Conservation (phyloP, 2,113 vertebrate genomes). For the Archilochus colubris region DNA sequence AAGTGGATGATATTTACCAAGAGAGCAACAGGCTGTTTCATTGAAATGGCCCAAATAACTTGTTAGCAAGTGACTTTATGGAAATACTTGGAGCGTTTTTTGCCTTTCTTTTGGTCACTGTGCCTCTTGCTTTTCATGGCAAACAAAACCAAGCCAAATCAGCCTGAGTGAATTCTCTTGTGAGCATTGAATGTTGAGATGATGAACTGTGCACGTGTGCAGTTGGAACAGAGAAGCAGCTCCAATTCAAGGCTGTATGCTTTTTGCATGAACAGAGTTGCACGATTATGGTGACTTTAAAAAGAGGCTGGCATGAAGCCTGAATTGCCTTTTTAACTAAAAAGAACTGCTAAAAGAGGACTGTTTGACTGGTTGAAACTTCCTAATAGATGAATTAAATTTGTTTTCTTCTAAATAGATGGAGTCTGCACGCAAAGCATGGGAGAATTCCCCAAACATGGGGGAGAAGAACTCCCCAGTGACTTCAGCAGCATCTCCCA, state of each 20-base stretch:
- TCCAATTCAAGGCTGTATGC: constrained; percentile 32
- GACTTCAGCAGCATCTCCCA: constrained; percentile 89
- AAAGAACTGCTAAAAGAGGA: not conserved
- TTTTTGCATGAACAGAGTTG: constrained; percentile 67
- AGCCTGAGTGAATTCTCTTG: not conserved
- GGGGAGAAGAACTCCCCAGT: constrained; percentile 92
- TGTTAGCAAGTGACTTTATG: not conserved
- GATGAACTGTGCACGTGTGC: constrained; percentile 16
- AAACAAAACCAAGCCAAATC: constrained; percentile 1
- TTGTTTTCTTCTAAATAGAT: constrained; percentile 80
- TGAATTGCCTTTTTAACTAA: constrained; percentile 11
- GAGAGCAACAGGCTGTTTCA: not conserved
- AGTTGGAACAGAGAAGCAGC: constrained; percentile 20
- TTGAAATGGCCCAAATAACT: not conserved
- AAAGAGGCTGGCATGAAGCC: constrained; percentile 66
- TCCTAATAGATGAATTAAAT: constrained; percentile 37
- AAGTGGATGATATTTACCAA: not conserved
- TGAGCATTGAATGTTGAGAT: not conserved
- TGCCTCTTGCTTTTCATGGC: constrained; percentile 20
- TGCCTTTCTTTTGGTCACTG: constrained; percentile 18
- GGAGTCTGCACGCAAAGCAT: constrained; percentile 97
- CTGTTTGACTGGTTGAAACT: not conserved
- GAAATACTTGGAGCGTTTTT: not conserved
- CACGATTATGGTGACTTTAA: constrained; percentile 29
- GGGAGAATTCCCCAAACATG: constrained; percentile 97